Base-by-base conservation (phyloP, 1,140 invertebrate genomes). In the Orius laevigatus region DNA sequence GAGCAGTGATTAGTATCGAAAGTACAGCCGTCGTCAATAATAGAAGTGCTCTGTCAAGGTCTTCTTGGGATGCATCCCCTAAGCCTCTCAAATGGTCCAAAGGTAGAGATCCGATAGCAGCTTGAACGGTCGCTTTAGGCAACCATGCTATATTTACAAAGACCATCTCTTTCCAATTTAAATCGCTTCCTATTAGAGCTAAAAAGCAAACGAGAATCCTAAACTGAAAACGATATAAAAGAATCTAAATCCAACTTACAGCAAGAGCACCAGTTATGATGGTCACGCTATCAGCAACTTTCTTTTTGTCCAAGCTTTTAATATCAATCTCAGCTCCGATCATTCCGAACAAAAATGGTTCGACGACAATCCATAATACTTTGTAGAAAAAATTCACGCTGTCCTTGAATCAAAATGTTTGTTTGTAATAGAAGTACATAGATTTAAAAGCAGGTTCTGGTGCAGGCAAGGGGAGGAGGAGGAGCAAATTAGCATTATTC, bases 81-180 rank as follows among this genome's bases (percentile, higher is more conserved):
- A 19, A 18, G 46, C 60, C 52, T 48, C 64, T 59, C 10, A 76
- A 74, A 49, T 69, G 59, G 53, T 79, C 76, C 45, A 79, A 60
- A 9, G 74, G 72, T 14, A 70, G 62, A 1, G 75, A 71, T 16
- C 73, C 73, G 46, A 78, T 57, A 2, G 75, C 73, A 46, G 75
- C 76, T 71, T 77, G 76, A 31, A 79, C 76, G 49, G 78, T 79
- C 52, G 77, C 81, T 64, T 84, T 84, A 15, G 81, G 80, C 49
- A 83, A 66, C 76, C 80, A 81, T 39, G 78, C 75, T 54, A 82
- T 60, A 42, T 76, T 70, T 49, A 82, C 70, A 64, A 84, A 84
- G 42, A 76, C 55, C 55, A 68, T 69, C 63, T 83, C 79, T 59
- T 73, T 79, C 31, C 67, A 52, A 57, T 66, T 76, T 36, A 83